These are phyloP conservation scores for Bombus sylvicola DNA, from an alignment of 1,140 invertebrate genomes.

Conservation along the genomic window DNA sequence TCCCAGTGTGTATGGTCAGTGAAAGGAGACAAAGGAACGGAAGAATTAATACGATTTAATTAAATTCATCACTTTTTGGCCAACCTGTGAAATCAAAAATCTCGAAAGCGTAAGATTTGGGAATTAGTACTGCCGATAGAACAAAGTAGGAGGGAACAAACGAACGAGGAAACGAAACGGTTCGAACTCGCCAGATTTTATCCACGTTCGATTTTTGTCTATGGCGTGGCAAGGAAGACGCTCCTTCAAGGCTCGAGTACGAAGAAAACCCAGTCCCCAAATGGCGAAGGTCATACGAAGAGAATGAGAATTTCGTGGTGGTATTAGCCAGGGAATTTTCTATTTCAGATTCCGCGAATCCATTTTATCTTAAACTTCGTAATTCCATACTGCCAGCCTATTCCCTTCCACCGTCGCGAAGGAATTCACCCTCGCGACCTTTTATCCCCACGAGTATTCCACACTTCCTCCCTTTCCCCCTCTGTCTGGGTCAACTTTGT, in stretches of 20 bases:
- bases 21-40: no score
- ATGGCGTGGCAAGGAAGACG: neutral
- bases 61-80: neutral
- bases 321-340: slow-evolving; percentile 74
- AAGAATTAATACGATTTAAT: no score
- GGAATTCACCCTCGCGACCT: slow-evolving; percentile 66
- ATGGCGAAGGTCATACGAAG: slow-evolving; percentile 64
- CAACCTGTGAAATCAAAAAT: neutral
- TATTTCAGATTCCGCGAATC: slow-evolving; percentile 73
- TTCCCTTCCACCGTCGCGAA: slow-evolving; percentile 29
- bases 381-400: slow-evolving; percentile 62
- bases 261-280: slow-evolving; percentile 58
- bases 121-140: neutral
- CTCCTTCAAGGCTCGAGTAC: slow-evolving; percentile 37
- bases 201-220: neutral
- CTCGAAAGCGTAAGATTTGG: neutral
- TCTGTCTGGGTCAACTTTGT: slow-evolving; percentile 41
- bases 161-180: neutral
- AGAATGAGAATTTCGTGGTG: slow-evolving; percentile 65
- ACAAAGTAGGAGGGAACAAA: neutral
- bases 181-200: neutral
- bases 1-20: no score
- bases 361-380: slow-evolving; percentile 74
- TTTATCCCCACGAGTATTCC: slow-evolving; percentile 58
- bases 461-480: slow-evolving; percentile 13